Conservation (phyloP, 2,888 invertebrate genomes). For the Phragmatobia fuliginosa region DNA sequence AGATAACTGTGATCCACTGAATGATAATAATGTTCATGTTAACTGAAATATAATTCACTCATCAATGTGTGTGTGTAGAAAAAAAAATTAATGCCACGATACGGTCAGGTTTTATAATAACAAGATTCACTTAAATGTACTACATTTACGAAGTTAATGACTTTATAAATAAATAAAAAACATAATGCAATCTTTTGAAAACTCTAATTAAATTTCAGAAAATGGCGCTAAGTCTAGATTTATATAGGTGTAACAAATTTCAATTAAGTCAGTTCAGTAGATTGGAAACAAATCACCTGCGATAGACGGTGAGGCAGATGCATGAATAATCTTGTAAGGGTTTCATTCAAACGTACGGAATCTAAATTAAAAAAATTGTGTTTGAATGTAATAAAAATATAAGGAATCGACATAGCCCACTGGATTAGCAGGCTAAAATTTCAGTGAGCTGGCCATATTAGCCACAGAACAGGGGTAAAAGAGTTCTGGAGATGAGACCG, state of each 20-base stretch:
- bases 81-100: too few species aligned
- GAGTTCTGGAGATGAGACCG: too few species aligned
- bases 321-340: neutral
- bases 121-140: neutral
- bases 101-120: neutral
- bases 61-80: too few species aligned
- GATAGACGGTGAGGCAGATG: neutral
- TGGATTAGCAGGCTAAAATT: too few species aligned
- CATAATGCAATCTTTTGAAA: too few species aligned
- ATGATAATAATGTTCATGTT: neutral
- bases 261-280: neutral
- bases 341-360: neutral
- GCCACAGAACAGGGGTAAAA: too few species aligned
- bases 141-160: neutral
- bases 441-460: too few species aligned
- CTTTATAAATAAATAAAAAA: neutral
- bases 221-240: neutral
- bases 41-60: too few species aligned
- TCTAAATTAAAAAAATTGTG: neutral
- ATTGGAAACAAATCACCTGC: neutral
- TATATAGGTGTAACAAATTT: neutral
- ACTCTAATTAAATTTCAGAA: too few species aligned
- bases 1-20: neutral
- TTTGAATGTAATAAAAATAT: too few species aligned
- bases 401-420: too few species aligned